Base-by-base conservation (phyloP, 2,113 vertebrate species). In the Furnarius figulus region DNA sequence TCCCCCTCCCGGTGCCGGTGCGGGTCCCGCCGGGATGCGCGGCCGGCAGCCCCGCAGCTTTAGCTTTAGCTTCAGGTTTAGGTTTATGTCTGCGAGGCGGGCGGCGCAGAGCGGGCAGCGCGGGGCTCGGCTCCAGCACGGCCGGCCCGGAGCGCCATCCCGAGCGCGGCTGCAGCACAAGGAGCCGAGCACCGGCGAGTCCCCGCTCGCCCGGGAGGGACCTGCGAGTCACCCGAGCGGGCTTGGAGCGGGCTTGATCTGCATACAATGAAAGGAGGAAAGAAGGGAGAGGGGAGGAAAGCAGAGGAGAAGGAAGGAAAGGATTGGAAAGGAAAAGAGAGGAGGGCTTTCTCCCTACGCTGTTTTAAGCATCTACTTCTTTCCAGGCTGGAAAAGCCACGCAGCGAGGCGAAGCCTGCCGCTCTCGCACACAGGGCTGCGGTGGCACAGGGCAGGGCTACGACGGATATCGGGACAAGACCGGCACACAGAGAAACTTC, bases 381-480 rank as follows among this genome's bases (percentile, higher is more conserved):
- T 49, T 19, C 53, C 73, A 73, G 75, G 62, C 66, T 65, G 74
- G 37, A 47, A 42, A 71, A 49, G n/a, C 23, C 84, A 56, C 61
- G 52, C 67, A 13, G 75, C 2, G 24, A 33, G 63, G 10, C 7
- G 6, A 8, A 85, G 79, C 20, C 52, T 2, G 3, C 62, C 23
- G 86, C 71, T 9, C 1, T 4, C 23, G 4, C 42, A 2, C 74
- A 3, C 31, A 5, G 71, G 55, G 71, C 87, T 39, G 33, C 5
- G 33, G 37, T 1, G 53, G 58, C 62, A 9, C 42, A 6, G 47
- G 0, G 39, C n/a, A 2, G 33, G 0, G 47, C 82, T 17, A 12
- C 0, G 8, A 1, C 40, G 44, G 31, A n/a, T 3, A 15, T 1
- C 37, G 66, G 4, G 5, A 14, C 19, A 22, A 3, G 40, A 20